A percentile compares a stretch with the other conserved stretches of the same genome.
Conservation (phyloP, 2,888 invertebrate genomes). For the Atherix ibis region DNA sequence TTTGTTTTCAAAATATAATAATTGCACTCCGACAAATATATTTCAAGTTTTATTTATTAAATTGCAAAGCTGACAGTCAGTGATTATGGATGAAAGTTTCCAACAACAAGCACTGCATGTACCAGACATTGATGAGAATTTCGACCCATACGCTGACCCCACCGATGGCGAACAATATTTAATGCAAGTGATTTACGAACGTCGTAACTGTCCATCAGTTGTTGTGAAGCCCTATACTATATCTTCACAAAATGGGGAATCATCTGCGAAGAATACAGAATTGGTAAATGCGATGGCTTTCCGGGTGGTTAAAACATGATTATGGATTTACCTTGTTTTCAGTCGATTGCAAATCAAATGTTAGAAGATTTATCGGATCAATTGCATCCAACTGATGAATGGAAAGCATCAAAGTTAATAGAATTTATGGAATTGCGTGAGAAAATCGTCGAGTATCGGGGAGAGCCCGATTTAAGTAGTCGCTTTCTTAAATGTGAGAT, state of each 20-base stretch:
- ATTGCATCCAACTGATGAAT: conserved; percentile 26
- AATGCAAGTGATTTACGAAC: conserved; percentile 27
- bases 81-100: too few relatives aligned
- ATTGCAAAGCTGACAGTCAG: too few relatives aligned
- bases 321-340: too few relatives aligned
- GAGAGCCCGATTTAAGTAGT: conserved; percentile 11
- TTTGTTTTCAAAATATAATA: too few relatives aligned
- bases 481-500: conserved; percentile 14
- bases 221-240: conserved; percentile 19
- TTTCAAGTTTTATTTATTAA: too few relatives aligned
- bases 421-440: conserved; percentile 20
- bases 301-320: too few relatives aligned
- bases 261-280: too few relatives aligned
- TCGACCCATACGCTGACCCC: conserved; percentile 23
- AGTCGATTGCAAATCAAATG: too few relatives aligned
- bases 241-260: neutral
- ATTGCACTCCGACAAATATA: too few relatives aligned
- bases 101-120: conserved; percentile 27
- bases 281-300: too few relatives aligned
- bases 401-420: conserved; percentile 22
- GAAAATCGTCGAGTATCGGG: conserved; percentile 16
- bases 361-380: too few relatives aligned
- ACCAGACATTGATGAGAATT: conserved; percentile 20
- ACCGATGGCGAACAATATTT: conserved; percentile 26
- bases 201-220: conserved; percentile 25